phyloP scores from a whole-genome alignment of 2,888 invertebrate species.

The Selenia dentaria region DNA sequence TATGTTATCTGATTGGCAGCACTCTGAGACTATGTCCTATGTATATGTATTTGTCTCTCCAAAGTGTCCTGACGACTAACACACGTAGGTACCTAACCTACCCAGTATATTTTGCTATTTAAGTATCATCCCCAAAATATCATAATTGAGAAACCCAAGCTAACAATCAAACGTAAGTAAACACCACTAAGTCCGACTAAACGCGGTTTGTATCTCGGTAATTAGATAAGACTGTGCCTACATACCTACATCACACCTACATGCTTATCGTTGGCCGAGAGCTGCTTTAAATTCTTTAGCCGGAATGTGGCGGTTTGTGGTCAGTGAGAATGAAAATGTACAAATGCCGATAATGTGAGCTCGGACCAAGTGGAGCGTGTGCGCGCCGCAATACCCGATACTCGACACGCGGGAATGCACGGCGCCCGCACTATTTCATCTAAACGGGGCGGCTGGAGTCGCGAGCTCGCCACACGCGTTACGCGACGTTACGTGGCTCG shows the following conservation, averaged over 20 bases:
- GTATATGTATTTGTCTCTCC: too few species aligned
- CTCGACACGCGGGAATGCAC: neutral
- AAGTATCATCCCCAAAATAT: too few species aligned
- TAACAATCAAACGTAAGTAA: too few species aligned
- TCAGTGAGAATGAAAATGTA: neutral
- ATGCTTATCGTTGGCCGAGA: neutral
- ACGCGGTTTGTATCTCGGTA: neutral
- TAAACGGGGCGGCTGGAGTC: neutral
- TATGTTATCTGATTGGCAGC: too few species aligned
- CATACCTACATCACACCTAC: too few species aligned
- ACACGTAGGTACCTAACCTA: too few species aligned
- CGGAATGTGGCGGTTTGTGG: constrained; percentile 1
- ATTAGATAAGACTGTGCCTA: neutral
- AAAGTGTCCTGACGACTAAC: too few species aligned
- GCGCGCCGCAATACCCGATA: neutral
- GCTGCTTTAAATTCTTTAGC: neutral
- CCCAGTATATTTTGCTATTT: too few species aligned
- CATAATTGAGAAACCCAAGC: too few species aligned
- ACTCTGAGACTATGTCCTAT: too few species aligned
- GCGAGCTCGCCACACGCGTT: neutral
- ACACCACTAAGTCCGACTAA: too few species aligned
- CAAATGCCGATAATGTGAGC: constrained; percentile 1
- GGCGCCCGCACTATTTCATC: neutral
- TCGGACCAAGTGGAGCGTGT: neutral
- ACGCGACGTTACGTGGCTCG: too few species aligned